Base-by-base conservation (phyloP, 1,140 invertebrate genomes). In the Drosophila neocordata region DNA sequence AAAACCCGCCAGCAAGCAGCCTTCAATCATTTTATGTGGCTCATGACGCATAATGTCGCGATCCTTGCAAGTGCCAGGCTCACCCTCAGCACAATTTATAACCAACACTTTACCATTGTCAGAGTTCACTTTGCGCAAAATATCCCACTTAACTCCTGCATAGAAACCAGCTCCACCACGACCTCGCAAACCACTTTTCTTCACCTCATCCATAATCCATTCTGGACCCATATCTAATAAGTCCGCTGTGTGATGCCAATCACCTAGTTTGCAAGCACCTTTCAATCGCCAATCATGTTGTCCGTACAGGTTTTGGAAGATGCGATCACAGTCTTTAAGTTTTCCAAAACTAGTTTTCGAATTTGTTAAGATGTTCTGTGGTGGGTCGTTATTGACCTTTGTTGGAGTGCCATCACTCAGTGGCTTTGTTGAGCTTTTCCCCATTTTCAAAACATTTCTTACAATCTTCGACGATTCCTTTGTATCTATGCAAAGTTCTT, bases 231-330 rank as follows among this genome's bases (percentile, higher is more conserved):
- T 99, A 2, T 95, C 87, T 0, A 99, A 73, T 62, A 99, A 99
- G 91, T 99, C 98, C 89, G 99, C 99, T 0, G 98, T 99, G 91
- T 98, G 99, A 92, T 98, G 99, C 98, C 98, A 99, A 92, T 99
- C 97, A 1, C 98, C 98, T 37, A 98, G 94, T 68, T 95, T 93
- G 68, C 98, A 77, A 0, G 99, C 97, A 18, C 97, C 98, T 89
- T 98, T 98, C 53, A 99, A 91, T 56, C 96, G 93, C 97, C 97
- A 99, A 84, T 99, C 98, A 93, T 99, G 98, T 58, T 97, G 94
- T 0, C 99, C 99, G 92, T 99, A 99, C 0, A 99, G 92, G 92
- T 99, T 99, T 13, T 98, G 99, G 77, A 99, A 99, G 64, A 99
- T 96, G 41, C 99, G 94, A 92, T 99, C 99, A 90, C 96, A 93